Evolutionary conservation across 2,797 vertebrate genomes (phyloP), one percentile per base, ranked within the genome.

Genomic region (Cryptoblepharus egeriae): DNA sequence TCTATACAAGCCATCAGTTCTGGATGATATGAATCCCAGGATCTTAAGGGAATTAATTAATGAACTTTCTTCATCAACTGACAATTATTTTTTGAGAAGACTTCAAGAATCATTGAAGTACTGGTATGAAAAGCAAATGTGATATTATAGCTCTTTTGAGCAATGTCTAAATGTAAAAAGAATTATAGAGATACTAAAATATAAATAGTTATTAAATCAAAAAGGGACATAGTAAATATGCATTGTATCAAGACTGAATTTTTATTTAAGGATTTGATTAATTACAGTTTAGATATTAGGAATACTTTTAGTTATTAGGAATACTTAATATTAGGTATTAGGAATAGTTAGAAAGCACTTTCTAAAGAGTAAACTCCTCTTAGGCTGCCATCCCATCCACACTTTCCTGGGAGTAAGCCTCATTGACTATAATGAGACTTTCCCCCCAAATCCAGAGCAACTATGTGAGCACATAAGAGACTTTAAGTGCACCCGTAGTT

Each of bases 81-180:
- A 82, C 80, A 82, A 79, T 82, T 86, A 82, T 75, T 42, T 86
- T 85, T 74, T 82, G 70, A 86, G 71, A 65, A 78, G 70, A 63
- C 70, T 78, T 79, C 63, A 78, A 69, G 63, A 81, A 63, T 74
- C 64, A 68, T 78, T 68, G 74, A 70, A 52, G n/a, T 72, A 77
- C 15, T 70, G 11, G 42, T 82, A 79, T 82, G 55, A 69, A 79
- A 82, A 67, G 26, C n/a, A 79, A 82, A 75, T 82, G 39, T 68
- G 63, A 81, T n/a, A 81, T 39, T 60, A 49, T 16, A 73, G 26
- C 26, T 67, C 39, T 78, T 68, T 55, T 74, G 49, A 20, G 22
- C 35, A 55, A 57, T 75, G 2, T 4, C 13, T 11, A 58, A 28
- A 20, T 20, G 68, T 60, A 60, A 73, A 58, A 49, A 84, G 57